phyloP scores from a whole-genome alignment of 2,888 invertebrate species.

The Cancer borealis region DNA sequence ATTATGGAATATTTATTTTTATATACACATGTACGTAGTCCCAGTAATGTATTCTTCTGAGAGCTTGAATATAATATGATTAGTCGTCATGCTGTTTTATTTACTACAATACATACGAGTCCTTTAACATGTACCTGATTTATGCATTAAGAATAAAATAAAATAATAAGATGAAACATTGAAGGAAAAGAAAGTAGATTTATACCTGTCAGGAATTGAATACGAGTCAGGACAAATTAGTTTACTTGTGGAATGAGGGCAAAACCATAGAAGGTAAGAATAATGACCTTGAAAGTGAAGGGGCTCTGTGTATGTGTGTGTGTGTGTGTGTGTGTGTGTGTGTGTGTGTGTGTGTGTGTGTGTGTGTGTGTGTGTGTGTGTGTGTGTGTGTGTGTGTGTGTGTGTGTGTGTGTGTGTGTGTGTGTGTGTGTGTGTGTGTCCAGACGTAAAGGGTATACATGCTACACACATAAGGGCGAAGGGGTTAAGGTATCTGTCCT shows the following conservation, averaged over 20 bases:
- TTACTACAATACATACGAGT: background rate
- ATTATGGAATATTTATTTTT: constrained; percentile 38
- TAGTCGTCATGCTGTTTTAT: background rate
- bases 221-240: background rate
- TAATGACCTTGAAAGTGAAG: background rate
- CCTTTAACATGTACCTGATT: background rate
- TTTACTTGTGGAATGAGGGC: background rate
- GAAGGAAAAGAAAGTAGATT: background rate
- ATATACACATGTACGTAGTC: background rate
- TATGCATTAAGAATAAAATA: background rate
- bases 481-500: too few relatives aligned
- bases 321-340: too few relatives aligned
- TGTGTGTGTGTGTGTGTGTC: too few relatives aligned
- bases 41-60: background rate
- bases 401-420: too few relatives aligned
- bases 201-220: background rate
- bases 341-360: too few relatives aligned
- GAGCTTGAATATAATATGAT: constrained; percentile 23
- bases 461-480: too few relatives aligned
- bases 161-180: background rate
- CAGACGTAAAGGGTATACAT: too few relatives aligned
- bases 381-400: too few relatives aligned
- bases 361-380: too few relatives aligned
- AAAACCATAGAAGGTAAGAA: background rate
- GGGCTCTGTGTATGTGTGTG: background rate